Conservation (phyloP, 2,888 invertebrate genomes). For the Troglohyphantes excavatus region DNA sequence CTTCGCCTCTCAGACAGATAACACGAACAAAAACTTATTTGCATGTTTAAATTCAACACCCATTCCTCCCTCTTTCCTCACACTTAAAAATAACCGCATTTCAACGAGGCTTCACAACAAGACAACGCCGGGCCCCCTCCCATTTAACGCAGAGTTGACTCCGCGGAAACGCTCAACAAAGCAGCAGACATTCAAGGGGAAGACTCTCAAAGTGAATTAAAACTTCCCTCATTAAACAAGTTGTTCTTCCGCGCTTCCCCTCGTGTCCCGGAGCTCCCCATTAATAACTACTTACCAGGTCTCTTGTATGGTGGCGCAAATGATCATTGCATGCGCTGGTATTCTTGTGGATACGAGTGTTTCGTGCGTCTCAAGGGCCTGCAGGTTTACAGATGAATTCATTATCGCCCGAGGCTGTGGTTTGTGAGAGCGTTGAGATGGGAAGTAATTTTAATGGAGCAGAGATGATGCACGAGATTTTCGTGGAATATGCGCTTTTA, state of each 20-base stretch:
- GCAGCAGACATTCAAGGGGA: neutral
- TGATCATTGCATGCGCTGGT: too few species aligned
- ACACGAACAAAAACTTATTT: too few species aligned
- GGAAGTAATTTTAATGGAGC: slow-evolving; percentile 4
- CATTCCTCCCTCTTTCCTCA: too few species aligned
- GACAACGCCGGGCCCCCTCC: neutral
- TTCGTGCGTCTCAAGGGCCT: too few species aligned
- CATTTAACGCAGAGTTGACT: too few species aligned
- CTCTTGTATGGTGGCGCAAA: neutral
- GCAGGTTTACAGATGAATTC: slow-evolving; percentile 6
- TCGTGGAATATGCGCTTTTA: neutral
- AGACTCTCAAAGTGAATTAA: neutral
- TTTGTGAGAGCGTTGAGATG: neutral
- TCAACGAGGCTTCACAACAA: neutral
- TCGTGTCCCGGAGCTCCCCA: neutral
- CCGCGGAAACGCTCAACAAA: neutral
- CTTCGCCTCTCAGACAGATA: too few species aligned
- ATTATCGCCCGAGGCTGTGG: neutral
- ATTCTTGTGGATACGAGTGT: too few species aligned
- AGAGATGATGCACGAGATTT: neutral
- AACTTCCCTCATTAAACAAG: slow-evolving; percentile 3
- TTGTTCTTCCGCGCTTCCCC: neutral
- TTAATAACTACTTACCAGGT: slow-evolving; percentile 1
- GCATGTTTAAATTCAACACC: too few species aligned
- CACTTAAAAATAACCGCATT: neutral